Evolutionary conservation across 1,140 invertebrate species (phyloP).

Genomic region (Penaeus japonicus): DNA sequence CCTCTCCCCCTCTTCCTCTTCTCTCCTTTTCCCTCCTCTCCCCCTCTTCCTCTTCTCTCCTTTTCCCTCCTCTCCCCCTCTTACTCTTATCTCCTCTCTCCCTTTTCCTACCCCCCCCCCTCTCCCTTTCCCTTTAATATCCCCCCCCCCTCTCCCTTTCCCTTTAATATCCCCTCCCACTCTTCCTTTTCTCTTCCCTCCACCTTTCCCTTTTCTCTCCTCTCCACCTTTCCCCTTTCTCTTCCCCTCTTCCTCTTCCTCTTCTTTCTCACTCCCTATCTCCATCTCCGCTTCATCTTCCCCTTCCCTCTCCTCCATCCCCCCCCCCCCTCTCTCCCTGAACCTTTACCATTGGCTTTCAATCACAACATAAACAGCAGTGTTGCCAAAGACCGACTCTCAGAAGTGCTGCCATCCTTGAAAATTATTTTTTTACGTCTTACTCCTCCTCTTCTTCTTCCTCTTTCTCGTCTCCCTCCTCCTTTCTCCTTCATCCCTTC

Average conservation of each 20-base stretch:
- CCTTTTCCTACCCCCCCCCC: background rate
- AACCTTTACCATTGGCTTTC: too few species aligned
- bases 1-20: background rate
- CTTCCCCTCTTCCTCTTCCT: background rate
- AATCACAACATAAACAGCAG: too few species aligned
- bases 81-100: background rate
- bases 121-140: background rate
- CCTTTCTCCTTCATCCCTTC: too few species aligned
- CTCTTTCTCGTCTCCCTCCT: too few species aligned
- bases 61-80: background rate
- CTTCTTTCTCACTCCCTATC: too few species aligned
- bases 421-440: too few species aligned
- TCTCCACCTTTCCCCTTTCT: background rate
- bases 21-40: background rate
- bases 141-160: too few species aligned
- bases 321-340: too few species aligned
- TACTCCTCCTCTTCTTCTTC: too few species aligned
- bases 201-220: background rate
- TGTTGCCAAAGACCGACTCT: too few species aligned
- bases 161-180: too few species aligned
- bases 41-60: background rate
- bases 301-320: background rate
- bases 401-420: too few species aligned
- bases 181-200: background rate
- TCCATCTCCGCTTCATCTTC: background rate